Evolutionary conservation across 2,113 vertebrate species (phyloP).

Genomic region (Ailurus styani): DNA sequence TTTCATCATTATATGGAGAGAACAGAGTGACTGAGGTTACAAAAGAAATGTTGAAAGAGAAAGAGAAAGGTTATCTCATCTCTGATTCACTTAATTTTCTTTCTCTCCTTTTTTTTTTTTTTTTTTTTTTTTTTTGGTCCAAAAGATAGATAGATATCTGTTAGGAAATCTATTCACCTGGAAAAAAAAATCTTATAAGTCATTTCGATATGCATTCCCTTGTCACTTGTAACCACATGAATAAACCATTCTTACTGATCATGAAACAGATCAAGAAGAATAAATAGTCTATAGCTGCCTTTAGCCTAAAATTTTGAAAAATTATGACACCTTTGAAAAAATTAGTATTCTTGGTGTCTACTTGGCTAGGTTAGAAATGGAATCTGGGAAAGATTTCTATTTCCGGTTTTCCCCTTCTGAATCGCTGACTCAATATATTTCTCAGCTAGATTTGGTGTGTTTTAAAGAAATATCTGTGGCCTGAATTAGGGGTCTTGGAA

Average conservation of each 20-base stretch:
- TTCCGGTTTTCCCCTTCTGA: neutral
- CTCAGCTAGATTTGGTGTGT: neutral
- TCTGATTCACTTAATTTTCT: neutral
- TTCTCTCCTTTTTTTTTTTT: neutral
- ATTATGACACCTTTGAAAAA: constrained; percentile 27
- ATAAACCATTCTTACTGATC: constrained; percentile 28
- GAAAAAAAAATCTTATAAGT: constrained; percentile 24
- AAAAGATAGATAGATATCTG: neutral
- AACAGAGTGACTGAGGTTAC: constrained; percentile 25
- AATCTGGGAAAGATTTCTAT: constrained; percentile 23
- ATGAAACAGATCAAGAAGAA: constrained; percentile 12
- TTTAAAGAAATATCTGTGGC: neutral
- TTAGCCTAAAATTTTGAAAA: constrained; percentile 5
- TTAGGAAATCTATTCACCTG: constrained; percentile 28
- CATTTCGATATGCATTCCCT: neutral
- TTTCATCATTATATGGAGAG: constrained; percentile 43
- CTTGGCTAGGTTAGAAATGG: neutral
- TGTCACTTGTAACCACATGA: neutral
- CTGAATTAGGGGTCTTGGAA: neutral
- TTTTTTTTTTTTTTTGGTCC: neutral
- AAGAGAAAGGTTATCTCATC: constrained; percentile 32
- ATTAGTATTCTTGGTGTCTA: constrained; percentile 29
- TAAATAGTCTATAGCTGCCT: neutral
- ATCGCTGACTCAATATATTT: neutral
- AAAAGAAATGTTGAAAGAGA: constrained; percentile 35